These are phyloP conservation scores for Slavum lentiscoides DNA, from an alignment of 2,888 invertebrate genomes.

Conservation along the genomic window DNA sequence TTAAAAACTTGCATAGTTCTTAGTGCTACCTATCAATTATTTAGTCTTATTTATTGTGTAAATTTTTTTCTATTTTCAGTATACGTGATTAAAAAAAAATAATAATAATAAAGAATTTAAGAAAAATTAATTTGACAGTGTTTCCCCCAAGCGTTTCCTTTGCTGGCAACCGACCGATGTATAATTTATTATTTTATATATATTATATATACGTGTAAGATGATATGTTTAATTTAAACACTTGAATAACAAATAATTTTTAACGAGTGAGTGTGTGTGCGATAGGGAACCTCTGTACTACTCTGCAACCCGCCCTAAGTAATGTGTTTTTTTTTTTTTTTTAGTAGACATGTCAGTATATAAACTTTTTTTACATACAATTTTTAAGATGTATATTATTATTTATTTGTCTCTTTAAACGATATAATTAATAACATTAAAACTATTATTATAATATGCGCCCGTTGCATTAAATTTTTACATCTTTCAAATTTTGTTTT, in stretches of 20 bases:
- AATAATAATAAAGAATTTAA: slow-evolving; percentile 39
- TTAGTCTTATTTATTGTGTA: slow-evolving; percentile 52
- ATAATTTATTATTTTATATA: slow-evolving; percentile 16
- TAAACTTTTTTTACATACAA: slow-evolving; percentile 38
- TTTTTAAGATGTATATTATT: slow-evolving; percentile 51
- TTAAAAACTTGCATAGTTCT: slow-evolving; percentile 36
- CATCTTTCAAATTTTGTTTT: slow-evolving; percentile 43
- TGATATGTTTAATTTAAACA: slow-evolving; percentile 20
- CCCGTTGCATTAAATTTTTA: slow-evolving; percentile 49
- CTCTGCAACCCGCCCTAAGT: slow-evolving; percentile 1
- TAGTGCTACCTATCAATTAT: slow-evolving; percentile 49
- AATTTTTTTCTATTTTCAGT: slow-evolving; percentile 52
- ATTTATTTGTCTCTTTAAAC: slow-evolving; percentile 49
- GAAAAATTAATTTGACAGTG: slow-evolving; percentile 49
- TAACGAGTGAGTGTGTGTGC: slow-evolving; percentile 20
- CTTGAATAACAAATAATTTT: slow-evolving; percentile 30
- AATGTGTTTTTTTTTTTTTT: slow-evolving; percentile 16
- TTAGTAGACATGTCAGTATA: slow-evolving; percentile 41
- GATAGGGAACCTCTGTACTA: slow-evolving; percentile 27
- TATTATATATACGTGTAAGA: neutral
- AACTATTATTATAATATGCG: slow-evolving; percentile 44
- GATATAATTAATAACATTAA: slow-evolving; percentile 38
- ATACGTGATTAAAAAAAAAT: slow-evolving; percentile 49
- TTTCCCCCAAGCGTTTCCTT: slow-evolving; percentile 43
- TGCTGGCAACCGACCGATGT: slow-evolving; percentile 1